Conservation (phyloP, 2,888 invertebrate species). For the Spicauda simplicius region DNA sequence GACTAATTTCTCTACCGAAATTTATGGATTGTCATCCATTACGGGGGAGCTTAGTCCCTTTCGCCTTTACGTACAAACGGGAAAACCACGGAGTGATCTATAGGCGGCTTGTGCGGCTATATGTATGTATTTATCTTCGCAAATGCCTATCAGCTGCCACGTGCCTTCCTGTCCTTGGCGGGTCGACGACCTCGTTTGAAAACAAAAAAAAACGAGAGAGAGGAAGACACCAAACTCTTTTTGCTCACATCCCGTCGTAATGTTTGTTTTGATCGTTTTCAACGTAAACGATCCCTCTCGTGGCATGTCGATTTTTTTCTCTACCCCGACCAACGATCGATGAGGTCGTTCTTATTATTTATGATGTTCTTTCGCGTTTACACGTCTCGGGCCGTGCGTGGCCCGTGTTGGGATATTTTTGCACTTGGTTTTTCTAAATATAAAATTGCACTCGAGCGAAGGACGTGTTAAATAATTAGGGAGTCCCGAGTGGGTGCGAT, state of each 20-base stretch:
- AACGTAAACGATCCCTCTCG: slow-evolving; percentile 67
- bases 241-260: slow-evolving; percentile 68
- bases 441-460: slow-evolving; percentile 17
- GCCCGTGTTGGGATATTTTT: slow-evolving; percentile 9
- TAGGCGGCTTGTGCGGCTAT: slow-evolving; percentile 43
- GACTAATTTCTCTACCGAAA: slow-evolving; percentile 33
- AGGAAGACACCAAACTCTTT: slow-evolving; percentile 62
- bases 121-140: slow-evolving; percentile 54
- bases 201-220: slow-evolving; percentile 56
- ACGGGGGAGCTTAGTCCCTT: slow-evolving; percentile 28
- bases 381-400: slow-evolving; percentile 3
- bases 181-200: slow-evolving; percentile 72
- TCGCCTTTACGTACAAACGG: slow-evolving; percentile 22
- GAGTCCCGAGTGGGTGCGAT: slow-evolving; percentile 1
- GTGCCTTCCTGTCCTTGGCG: slow-evolving; percentile 77
- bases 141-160: slow-evolving; percentile 63
- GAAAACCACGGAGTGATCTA: slow-evolving; percentile 26
- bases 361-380: slow-evolving; percentile 45
- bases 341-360: slow-evolving; percentile 64
- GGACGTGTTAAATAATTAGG: slow-evolving; percentile 35
- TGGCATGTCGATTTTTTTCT: slow-evolving; percentile 58
- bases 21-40: slow-evolving; percentile 36
- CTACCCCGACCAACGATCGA: slow-evolving; percentile 54
- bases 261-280: slow-evolving; percentile 82
- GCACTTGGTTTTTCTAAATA: slow-evolving; percentile 14